Evolutionary conservation across 2,797 vertebrate genomes (phyloP), one percentile per base, ranked within the genome.

Genomic region (Sciaenops ocellatus): DNA sequence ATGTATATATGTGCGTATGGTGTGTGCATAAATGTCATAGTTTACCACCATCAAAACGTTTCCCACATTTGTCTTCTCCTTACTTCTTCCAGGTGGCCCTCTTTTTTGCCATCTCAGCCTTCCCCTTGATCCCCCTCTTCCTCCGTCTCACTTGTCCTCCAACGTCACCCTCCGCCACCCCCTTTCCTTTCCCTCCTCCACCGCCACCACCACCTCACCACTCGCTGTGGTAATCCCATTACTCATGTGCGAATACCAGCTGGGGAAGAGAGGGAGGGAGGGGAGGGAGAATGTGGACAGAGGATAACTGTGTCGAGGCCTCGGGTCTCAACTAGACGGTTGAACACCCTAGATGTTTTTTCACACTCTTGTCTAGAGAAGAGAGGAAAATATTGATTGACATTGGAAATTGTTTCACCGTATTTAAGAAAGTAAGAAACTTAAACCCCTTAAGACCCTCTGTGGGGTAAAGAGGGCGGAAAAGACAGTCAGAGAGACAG

Each of bases 191-290:
- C 34, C 34, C 34, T 38, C 34, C 34, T 38, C 83, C 76, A 69
- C 77, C 86, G 72, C 85, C 83, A 66, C 89, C 89, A 83, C 86
- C 90, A 86, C 87, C 91, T 87, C 89, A 84, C 89, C 87, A 74
- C 92, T 93, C 70, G 75, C 91, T 94, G 94, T 91, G 92, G 94
- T 95, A 96, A 95, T 95, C 95, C 93, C 93, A 95, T 95, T 95
- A 95, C 94, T 95, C 92, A 93, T 95, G 93, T 94, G 93, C 68
- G 93, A 94, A 94, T 93, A 94, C 93, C 95, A 95, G 94, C 94
- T 94, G 93, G 92, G 93, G 85, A 84, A 84, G 89, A 89, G 87
- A 78, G 73, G 60, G 72, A 66, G 61, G 16, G 52, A 75, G 78
- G 80, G 34, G 88, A 79, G 82, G 87, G 90, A 85, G 87, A 85